These are phyloP conservation scores for Hecatera dysodea DNA, from an alignment of 2,888 invertebrate species.

Conservation along the genomic window DNA sequence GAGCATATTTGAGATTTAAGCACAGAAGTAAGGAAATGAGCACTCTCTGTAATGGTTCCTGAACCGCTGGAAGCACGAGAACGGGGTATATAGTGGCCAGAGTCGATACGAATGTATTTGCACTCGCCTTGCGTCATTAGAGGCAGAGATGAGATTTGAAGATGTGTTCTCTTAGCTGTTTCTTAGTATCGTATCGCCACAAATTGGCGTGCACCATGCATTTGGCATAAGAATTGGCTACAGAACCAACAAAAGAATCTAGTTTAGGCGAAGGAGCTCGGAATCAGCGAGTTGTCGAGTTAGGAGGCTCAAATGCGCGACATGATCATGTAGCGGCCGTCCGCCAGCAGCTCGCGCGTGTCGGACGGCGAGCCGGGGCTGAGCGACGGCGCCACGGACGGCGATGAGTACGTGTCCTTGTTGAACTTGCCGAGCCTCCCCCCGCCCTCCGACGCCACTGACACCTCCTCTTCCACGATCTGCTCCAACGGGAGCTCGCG, in stretches of 20 bases:
- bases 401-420: conserved; percentile 89
- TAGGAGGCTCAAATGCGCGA: conserved; percentile 85
- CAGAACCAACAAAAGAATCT: conserved; percentile 20
- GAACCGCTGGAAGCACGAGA: conserved; percentile 15
- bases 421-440: conserved; percentile 88
- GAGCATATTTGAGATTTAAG: conserved; percentile 55
- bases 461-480: conserved; percentile 93
- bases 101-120: conserved; percentile 3
- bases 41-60: conserved; percentile 41
- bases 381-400: conserved; percentile 91
- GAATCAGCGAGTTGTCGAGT: conserved; percentile 69
- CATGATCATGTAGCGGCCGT: conserved; percentile 90
- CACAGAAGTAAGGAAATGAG: conserved; percentile 56
- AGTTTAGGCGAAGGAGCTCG: conserved; percentile 54
- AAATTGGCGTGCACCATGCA: conserved; percentile 19
- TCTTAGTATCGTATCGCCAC: conserved; percentile 6
- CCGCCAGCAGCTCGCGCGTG: conserved; percentile 92
- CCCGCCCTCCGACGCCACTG: conserved; percentile 89
- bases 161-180: conserved; percentile 9
- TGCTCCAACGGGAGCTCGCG: conserved; percentile 92
- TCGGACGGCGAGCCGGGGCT: conserved; percentile 93
- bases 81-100: conserved; percentile 17
- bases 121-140: conserved; percentile 8
- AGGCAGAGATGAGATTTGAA: conserved; percentile 6
- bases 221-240: conserved; percentile 27